Evolutionary conservation across 2,888 invertebrate species (phyloP), one percentile per base, ranked within the genome.

Genomic region (Brachylomia viminalis): DNA sequence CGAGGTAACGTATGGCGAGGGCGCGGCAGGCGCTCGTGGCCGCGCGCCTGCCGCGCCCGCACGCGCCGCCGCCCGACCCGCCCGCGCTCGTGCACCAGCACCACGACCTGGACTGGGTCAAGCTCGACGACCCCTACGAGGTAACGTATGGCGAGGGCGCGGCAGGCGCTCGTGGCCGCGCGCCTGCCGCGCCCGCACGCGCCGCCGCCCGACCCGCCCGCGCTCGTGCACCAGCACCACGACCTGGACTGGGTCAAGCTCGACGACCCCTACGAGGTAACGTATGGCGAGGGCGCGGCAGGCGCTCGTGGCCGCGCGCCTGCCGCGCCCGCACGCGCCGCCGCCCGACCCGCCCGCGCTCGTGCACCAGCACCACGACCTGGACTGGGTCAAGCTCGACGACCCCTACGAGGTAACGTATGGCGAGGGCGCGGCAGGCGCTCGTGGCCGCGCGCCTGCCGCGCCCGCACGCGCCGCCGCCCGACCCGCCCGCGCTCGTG

Each of bases 151-250:
- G n/a, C n/a, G n/a, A n/a, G n/a, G n/a, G n/a, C n/a, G n/a, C n/a
- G n/a, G n/a, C n/a, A n/a, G 76, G 98, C 98, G 23, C 97, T 99
- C 78, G 96, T 99, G 79, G 99, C 99, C 0, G 98, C 98, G 90
- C 98, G 99, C 87, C 96, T 99, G 89, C 99, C 99, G 1, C 97
- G 99, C 0, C 98, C 99, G 30, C 98, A 98, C 95, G 98, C 99
- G 10, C 98, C 99, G 86, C 94, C 95, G 86, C 97, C 97, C n/a
- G 93, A 94, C 81, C 94, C 97, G 27, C 96, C 97, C n/a, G 95
- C 97, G 52, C 86, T 82, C 30, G 87, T 90, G 97, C 97, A 86
- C 97, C 97, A 88, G 93, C 97, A 75, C 91, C 97, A 83, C 93
- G 97, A 87, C 94, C 97, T 84, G 94, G 97, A 97, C 88, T 97